Evolutionary conservation across 2,888 invertebrate species (phyloP).

Genomic region (Aspidiotus destructor): DNA sequence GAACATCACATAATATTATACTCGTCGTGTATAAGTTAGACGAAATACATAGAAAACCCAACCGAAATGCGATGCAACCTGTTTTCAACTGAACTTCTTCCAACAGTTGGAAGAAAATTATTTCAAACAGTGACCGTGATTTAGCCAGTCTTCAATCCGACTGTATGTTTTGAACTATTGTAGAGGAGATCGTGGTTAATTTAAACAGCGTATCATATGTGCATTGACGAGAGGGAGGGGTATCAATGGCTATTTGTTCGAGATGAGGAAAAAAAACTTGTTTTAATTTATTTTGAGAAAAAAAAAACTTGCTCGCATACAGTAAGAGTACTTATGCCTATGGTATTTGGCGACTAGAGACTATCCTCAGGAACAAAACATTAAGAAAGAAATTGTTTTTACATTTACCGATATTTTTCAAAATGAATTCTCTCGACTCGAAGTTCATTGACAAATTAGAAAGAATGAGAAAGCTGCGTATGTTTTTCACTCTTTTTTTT

Average conservation of each 20-base stretch:
- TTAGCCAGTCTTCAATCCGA: constrained; percentile 18
- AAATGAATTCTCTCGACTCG: no score
- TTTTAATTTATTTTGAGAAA: constrained; percentile 16
- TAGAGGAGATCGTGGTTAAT: constrained; percentile 22
- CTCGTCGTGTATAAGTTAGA: no score
- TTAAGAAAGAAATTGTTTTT: no score
- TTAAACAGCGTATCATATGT: neutral
- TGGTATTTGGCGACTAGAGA: no score
- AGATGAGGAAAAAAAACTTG: constrained; percentile 25
- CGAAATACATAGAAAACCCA: neutral
- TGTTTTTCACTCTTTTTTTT: no score
- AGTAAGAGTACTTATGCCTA: no score
- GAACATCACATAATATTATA: no score
- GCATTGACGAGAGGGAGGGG: constrained; percentile 10
- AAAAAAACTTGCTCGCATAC: constrained; percentile 7
- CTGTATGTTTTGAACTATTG: constrained; percentile 17
- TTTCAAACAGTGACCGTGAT: constrained; percentile 28
- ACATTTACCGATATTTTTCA: no score
- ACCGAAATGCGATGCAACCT: constrained; percentile 26
- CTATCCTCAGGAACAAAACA: no score
- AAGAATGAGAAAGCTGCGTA: no score
- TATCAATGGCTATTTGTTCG: constrained; percentile 3
- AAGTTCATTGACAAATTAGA: no score
- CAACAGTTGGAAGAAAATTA: constrained; percentile 17
- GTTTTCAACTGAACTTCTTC: constrained; percentile 19